Evolutionary conservation across 92 coral and sea anemone genomes (phyloP), one percentile per base, ranked within the genome.

Genomic region (Heliopora coerulea): DNA sequence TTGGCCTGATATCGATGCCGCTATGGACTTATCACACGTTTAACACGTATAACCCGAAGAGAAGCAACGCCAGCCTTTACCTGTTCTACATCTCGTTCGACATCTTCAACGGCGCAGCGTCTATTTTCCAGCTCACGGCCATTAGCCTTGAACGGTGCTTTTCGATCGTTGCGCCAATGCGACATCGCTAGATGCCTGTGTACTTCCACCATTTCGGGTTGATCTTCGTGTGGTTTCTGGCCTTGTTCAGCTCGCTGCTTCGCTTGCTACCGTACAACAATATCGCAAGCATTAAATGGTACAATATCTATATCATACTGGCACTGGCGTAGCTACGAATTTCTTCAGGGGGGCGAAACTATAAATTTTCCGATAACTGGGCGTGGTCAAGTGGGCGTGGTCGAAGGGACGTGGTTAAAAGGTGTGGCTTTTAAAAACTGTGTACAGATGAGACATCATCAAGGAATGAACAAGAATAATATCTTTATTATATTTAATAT

Each of bases 121-220:
- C 90, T 20, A 91, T 91, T 37, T 83, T 91, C 49, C 97, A 85
- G 29, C 74, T 91, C 0, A 88, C 97, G 33, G 83, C 93, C n/a
- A 91, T 91, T 40, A 88, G 97, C 21, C 78, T 88, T 19, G 97
- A 91, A 37, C 75, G 97, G 11, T 91, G 97, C 63, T 89, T 88
- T 61, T 91, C 97, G 3, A 85, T 91, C 54, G 97, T 91, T 23
- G 80, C 82, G 54, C 97, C 97, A 11, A 67, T 91, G 24, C 84
- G 82, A 27, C 97, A 91, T 80, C 79, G 97, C 28, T 76, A 88
- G 5, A 68, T 88, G 65, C 70, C 91, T 0, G 82, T 49, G 69
- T 80, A 56, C 44, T 61, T 86, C 24, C 83, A 85, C 57, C 80
- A 85, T 56, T 83, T 83, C 26, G 72, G 88, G 90, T 80, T 91